These are phyloP conservation scores for Pseudomyrmex flavicornis DNA, from an alignment of 1,140 invertebrate species.

Conservation along the genomic window DNA sequence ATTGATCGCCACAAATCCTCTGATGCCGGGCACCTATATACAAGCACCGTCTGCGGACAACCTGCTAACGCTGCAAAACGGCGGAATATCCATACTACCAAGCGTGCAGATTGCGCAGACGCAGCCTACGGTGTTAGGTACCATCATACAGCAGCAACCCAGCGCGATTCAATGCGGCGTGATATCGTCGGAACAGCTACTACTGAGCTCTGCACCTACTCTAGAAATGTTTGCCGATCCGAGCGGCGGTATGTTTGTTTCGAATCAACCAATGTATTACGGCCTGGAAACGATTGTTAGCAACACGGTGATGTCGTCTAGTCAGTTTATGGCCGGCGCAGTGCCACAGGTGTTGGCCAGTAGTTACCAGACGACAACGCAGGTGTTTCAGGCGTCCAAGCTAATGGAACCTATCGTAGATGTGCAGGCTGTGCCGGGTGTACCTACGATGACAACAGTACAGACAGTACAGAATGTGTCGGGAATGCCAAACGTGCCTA, in stretches of 20 bases:
- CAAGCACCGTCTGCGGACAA: constrained; percentile 88
- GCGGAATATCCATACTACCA: constrained; percentile 87
- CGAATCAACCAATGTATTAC: constrained; percentile 91
- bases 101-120: constrained; percentile 85
- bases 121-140: constrained; percentile 86
- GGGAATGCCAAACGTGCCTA: constrained; percentile 63
- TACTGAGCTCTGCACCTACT: constrained; percentile 88
- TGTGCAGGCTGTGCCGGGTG: constrained; percentile 76
- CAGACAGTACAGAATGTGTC: constrained; percentile 84
- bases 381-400: constrained; percentile 93
- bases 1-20: constrained; percentile 86
- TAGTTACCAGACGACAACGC: constrained; percentile 92
- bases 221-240: constrained; percentile 90
- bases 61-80: constrained; percentile 86
- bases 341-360: constrained; percentile 91
- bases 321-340: constrained; percentile 91
- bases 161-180: constrained; percentile 86
- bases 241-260: constrained; percentile 89
- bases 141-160: constrained; percentile 87
- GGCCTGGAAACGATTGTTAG: constrained; percentile 93
- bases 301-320: constrained; percentile 93
- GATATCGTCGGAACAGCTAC: constrained; percentile 86
- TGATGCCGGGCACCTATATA: constrained; percentile 88
- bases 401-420: constrained; percentile 91
- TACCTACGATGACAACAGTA: constrained; percentile 81